Percentiles rank a stretch among this genome's conserved stretches.
Evolutionary conservation across 2,888 invertebrate species (phyloP).

Genomic region (Salticus scenicus): DNA sequence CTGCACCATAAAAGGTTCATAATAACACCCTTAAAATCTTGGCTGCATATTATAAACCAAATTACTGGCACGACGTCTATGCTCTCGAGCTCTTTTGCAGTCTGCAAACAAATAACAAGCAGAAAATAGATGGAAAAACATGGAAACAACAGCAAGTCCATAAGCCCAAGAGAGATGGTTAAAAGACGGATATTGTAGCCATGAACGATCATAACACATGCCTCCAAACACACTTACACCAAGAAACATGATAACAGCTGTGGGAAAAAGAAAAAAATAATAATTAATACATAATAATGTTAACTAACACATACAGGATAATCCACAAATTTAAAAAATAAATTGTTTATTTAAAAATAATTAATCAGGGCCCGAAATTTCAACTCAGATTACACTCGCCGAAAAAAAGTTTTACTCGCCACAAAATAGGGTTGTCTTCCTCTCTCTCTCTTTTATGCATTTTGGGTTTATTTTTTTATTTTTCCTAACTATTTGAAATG

Average conservation of each 20-base stretch:
- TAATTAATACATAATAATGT: background rate
- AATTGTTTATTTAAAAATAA: background rate
- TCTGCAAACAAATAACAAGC: constrained; percentile 69
- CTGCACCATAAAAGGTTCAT: too few species aligned
- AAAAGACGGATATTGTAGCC: constrained; percentile 94
- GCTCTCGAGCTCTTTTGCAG: constrained; percentile 68
- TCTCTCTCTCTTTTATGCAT: too few species aligned
- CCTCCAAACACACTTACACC: constrained; percentile 90
- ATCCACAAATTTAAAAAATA: background rate
- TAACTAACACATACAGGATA: too few species aligned
- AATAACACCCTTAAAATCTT: constrained; percentile 57
- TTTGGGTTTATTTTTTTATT: too few species aligned
- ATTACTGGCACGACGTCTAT: constrained; percentile 68
- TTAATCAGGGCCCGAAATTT: too few species aligned
- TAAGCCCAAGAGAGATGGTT: constrained; percentile 97
- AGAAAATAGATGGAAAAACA: constrained; percentile 72
- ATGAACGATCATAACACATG: constrained; percentile 90
- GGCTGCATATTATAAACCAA: constrained; percentile 72
- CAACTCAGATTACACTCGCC: too few species aligned
- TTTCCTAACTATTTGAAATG: too few species aligned
- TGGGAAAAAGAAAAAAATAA: background rate
- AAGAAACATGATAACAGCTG: constrained; percentile 80
- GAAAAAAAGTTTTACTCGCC: too few species aligned
- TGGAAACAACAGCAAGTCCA: constrained; percentile 88
- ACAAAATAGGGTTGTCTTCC: too few species aligned